Conservation (phyloP, 2,113 vertebrate genomes). For the Microcebus murinus region DNA sequence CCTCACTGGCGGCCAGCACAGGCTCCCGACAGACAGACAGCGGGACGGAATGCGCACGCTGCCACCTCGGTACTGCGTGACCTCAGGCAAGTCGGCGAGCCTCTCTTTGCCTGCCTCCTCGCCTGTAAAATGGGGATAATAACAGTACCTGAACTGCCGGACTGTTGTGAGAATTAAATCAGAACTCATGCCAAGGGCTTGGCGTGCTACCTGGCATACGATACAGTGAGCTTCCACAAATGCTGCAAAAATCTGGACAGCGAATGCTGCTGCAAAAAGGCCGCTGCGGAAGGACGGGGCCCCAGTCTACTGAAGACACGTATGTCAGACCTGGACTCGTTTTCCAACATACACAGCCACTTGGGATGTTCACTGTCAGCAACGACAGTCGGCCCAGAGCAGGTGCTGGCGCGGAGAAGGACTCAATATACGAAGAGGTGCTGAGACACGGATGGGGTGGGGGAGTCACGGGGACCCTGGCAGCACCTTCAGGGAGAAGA, state of each 20-base stretch:
- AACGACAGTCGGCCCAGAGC: background rate
- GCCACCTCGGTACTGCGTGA: rapidly evolving
- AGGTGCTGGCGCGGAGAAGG: background rate
- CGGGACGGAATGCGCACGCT: rapidly evolving
- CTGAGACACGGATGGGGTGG: no score
- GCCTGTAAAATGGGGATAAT: background rate
- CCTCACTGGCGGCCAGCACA: rapidly evolving
- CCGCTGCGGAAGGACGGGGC: rapidly evolving
- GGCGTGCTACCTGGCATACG: rapidly evolving
- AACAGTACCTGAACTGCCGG: background rate
- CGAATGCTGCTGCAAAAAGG: rapidly evolving
- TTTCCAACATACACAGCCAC: background rate
- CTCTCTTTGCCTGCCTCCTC: background rate
- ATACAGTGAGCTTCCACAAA: rapidly evolving
- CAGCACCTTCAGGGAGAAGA: background rate
- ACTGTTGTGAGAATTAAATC: rapidly evolving
- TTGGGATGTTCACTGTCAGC: slow-evolving; percentile 3
- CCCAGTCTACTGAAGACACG: rapidly evolving
- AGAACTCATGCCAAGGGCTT: rapidly evolving
- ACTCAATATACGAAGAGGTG: background rate
- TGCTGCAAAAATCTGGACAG: rapidly evolving
- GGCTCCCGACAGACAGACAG: background rate
- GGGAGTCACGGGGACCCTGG: rapidly evolving
- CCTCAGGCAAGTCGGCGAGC: background rate
- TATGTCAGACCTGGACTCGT: background rate